Conservation (phyloP, 2,888 invertebrate species). For the Cheilosia vulpina region DNA sequence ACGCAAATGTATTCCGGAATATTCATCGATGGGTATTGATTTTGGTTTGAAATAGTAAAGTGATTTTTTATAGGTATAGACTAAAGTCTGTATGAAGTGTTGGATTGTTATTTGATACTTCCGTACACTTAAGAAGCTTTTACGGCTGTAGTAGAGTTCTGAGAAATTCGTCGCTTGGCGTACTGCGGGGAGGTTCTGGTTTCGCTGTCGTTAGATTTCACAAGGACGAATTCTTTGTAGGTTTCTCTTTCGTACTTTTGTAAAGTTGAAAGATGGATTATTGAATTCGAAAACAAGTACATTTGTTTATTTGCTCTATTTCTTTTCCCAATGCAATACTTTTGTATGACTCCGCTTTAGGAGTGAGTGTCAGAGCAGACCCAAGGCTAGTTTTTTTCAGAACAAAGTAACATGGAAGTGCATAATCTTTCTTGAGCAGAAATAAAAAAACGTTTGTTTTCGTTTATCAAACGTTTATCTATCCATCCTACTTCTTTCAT, state of each 20-base stretch:
- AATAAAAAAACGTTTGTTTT: too few relatives aligned
- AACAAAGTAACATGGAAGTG: not conserved
- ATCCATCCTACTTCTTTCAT: too few relatives aligned
- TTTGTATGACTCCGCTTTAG: too few relatives aligned
- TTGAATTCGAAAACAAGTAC: not conserved
- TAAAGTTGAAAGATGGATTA: conserved; percentile 3
- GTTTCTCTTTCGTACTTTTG: not conserved
- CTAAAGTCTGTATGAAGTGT: conserved; percentile 4
- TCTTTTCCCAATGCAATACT: too few relatives aligned
- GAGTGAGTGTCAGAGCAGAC: too few relatives aligned
- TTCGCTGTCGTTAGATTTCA: not conserved
- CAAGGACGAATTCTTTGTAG: conserved; percentile 1
- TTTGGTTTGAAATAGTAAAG: conserved; percentile 7
- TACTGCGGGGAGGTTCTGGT: not conserved
- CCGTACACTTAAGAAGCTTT: conserved; percentile 23
- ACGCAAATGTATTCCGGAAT: not conserved
- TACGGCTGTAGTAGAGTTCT: conserved; percentile 8
- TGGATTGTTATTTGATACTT: conserved; percentile 38
- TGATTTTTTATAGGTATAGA: not conserved
- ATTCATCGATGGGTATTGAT: conserved; percentile 39
- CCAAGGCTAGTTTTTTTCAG: not conserved
- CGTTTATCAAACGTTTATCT: too few relatives aligned
- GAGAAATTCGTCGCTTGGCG: conserved; percentile 14
- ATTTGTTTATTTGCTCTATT: conserved; percentile 35
- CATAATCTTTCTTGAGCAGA: too few relatives aligned